These are phyloP conservation scores for Stegastes partitus DNA, from an alignment of 2,113 vertebrate genomes.

Conservation along the genomic window DNA sequence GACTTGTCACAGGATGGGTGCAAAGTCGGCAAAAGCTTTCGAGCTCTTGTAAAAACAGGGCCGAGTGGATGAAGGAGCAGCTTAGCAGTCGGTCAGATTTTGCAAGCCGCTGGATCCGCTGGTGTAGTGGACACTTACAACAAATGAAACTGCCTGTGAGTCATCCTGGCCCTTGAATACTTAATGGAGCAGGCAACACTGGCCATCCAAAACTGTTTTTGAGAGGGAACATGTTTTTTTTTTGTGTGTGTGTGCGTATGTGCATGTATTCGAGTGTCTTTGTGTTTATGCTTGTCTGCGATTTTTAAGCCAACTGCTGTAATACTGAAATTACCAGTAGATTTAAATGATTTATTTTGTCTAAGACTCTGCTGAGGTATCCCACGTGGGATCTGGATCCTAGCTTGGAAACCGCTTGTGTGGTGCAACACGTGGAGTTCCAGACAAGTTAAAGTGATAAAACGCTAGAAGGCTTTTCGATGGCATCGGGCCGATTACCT, in stretches of 20 bases:
- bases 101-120: slow-evolving; percentile 35
- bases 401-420: background rate
- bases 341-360: slow-evolving; percentile 32
- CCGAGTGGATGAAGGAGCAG: slow-evolving; percentile 46
- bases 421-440: background rate
- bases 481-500: background rate
- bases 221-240: background rate
- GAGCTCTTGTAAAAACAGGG: slow-evolving; percentile 64
- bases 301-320: slow-evolving; percentile 40
- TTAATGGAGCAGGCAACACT: slow-evolving; percentile 54
- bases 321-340: slow-evolving; percentile 24
- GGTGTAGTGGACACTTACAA: slow-evolving; percentile 51
- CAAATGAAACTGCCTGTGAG: slow-evolving; percentile 59
- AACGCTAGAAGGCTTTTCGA: background rate
- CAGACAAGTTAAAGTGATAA: slow-evolving; percentile 8
- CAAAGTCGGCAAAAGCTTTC: slow-evolving; percentile 52
- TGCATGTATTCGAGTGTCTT: slow-evolving; percentile 6
- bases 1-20: slow-evolving; percentile 37
- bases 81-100: slow-evolving; percentile 40
- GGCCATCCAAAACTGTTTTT: slow-evolving; percentile 42
- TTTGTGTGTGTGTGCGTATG: slow-evolving; percentile 7
- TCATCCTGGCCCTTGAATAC: slow-evolving; percentile 46
- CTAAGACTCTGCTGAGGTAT: slow-evolving; percentile 24
- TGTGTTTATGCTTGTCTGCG: slow-evolving; percentile 27
- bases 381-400: background rate